Evolutionary conservation across 1,140 invertebrate genomes (phyloP).

Genomic region (Drosophila pandora): DNA sequence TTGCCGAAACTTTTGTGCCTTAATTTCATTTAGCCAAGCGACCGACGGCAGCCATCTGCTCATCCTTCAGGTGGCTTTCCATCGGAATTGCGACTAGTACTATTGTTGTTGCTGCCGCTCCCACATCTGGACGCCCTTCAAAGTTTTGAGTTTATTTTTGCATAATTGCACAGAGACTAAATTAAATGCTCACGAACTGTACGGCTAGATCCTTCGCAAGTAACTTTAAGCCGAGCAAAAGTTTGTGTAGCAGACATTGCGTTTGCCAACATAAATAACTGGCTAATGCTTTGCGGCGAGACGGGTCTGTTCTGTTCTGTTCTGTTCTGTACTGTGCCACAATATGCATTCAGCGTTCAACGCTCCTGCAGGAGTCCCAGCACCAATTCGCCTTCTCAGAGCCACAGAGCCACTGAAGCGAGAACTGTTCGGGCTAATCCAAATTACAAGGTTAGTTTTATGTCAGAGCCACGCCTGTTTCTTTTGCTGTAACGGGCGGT

Average conservation of each 20-base stretch:
- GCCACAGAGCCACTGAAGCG: not conserved
- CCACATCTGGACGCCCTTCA: constrained; percentile 12
- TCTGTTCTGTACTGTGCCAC: not conserved
- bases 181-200: constrained; percentile 67
- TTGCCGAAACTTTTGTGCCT: constrained; percentile 50
- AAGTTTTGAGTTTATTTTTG: constrained; percentile 73
- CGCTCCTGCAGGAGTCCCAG: constrained; percentile 1
- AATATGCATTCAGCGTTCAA: constrained; percentile 8
- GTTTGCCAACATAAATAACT: constrained; percentile 48
- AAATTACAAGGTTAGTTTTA: constrained; percentile 34
- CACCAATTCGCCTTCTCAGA: not conserved
- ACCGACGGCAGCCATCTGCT: constrained; percentile 21
- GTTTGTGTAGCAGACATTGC: constrained; percentile 43
- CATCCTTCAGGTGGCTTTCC: constrained; percentile 25
- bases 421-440: constrained; percentile 4
- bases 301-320: constrained; percentile 4
- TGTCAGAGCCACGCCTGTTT: constrained; percentile 19
- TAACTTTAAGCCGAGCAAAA: constrained; percentile 59
- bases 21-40: constrained; percentile 70
- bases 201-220: constrained; percentile 19
- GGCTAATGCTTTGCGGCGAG: constrained; percentile 42
- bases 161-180: constrained; percentile 74
- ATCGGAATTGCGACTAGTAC: constrained; percentile 24
- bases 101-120: constrained; percentile 21
- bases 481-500: constrained; percentile 11